A percentile compares a stretch with the other conserved stretches of the same genome.
These are phyloP conservation scores for Sebastes kiyomatsui DNA, from an alignment of 2,797 vertebrate species.

Conservation along the genomic window DNA sequence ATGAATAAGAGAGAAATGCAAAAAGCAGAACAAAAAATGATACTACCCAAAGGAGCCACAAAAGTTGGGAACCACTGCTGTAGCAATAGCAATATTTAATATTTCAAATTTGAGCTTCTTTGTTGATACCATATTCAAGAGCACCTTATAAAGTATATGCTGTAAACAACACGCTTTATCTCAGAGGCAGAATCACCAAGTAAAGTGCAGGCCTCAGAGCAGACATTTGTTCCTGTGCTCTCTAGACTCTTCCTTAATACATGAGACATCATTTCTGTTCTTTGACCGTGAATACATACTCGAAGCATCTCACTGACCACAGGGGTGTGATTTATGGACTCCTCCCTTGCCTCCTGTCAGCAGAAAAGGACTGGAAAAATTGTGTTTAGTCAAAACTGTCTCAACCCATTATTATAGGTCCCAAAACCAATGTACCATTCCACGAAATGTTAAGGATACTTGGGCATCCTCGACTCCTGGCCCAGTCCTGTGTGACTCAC, in stretches of 20 bases:
- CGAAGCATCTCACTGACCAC: slow-evolving; percentile 54
- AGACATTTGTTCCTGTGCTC: background rate
- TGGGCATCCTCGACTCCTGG: background rate
- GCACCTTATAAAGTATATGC: background rate
- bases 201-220: background rate
- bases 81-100: background rate
- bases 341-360: slow-evolving; percentile 47
- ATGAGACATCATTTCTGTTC: slow-evolving; percentile 17
- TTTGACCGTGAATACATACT: slow-evolving; percentile 22
- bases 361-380: slow-evolving; percentile 50
- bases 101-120: background rate
- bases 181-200: background rate
- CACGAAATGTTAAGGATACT: background rate
- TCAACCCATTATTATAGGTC: slow-evolving; percentile 42
- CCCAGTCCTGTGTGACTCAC: background rate
- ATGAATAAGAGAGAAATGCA: too few relatives aligned
- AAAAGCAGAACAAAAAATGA: too few relatives aligned
- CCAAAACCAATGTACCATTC: slow-evolving; percentile 14
- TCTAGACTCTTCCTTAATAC: background rate
- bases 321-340: slow-evolving; percentile 47
- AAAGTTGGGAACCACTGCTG: background rate
- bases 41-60: too few relatives aligned
- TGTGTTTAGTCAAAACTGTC: slow-evolving; percentile 13
- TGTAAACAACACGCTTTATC: background rate
- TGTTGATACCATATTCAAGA: background rate